phyloP scores from a whole-genome alignment of 2,888 invertebrate genomes.

The Odontomyia ornata region DNA sequence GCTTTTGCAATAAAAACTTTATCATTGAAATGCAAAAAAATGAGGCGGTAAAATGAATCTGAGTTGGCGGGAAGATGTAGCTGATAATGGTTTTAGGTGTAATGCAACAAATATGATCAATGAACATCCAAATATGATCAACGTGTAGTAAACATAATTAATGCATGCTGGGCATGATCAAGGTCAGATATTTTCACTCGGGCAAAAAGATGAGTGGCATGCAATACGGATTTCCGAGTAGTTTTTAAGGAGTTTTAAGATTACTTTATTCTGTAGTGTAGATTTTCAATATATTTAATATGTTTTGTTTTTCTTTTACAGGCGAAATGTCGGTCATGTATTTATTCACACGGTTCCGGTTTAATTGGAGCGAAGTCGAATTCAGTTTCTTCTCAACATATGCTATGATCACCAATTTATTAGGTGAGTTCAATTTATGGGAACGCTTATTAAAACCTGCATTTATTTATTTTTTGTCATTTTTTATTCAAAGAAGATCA shows the following conservation, averaged over 20 bases:
- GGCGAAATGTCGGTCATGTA: constrained; percentile 89
- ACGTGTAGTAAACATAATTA: too few relatives aligned
- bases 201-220: not conserved
- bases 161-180: not conserved
- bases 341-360: constrained; percentile 82
- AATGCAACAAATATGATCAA: too few relatives aligned
- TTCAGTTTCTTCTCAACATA: constrained; percentile 88
- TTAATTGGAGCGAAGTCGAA: constrained; percentile 89
- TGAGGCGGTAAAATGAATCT: too few relatives aligned
- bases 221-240: not conserved
- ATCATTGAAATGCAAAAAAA: too few relatives aligned
- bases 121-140: too few relatives aligned
- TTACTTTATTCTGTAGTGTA: not conserved
- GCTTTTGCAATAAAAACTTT: too few relatives aligned
- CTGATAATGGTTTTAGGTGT: too few relatives aligned
- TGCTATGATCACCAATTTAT: constrained; percentile 81
- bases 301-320: constrained; percentile 58
- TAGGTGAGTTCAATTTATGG: constrained; percentile 69
- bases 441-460: too few relatives aligned
- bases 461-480: too few relatives aligned
- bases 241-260: not conserved
- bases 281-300: not conserved
- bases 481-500: too few relatives aligned
- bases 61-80: too few relatives aligned
- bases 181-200: not conserved